A percentile compares a stretch with the other conserved stretches of the same genome.
Conservation (phyloP, 2,888 invertebrate genomes). For the Argyresthia albistria region DNA sequence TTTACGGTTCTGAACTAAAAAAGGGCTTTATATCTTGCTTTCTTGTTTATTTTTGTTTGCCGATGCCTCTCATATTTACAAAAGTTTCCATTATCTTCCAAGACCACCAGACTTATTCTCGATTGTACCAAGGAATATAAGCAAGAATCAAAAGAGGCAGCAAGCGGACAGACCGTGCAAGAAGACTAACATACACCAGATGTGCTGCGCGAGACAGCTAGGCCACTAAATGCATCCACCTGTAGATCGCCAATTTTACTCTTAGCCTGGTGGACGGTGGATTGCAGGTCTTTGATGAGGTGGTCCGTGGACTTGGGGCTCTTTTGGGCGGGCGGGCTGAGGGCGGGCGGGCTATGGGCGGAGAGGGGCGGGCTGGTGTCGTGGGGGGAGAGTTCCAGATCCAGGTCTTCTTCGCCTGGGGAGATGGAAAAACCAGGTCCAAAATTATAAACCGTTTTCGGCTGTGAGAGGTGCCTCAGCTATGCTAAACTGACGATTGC, state of each 20-base stretch:
- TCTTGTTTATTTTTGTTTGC: no score
- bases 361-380: constrained; percentile 15
- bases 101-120: no score
- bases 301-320: constrained; percentile 49
- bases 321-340: no score
- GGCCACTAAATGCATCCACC: constrained; percentile 39
- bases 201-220: constrained; percentile 5
- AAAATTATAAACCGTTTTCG: neutral
- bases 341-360: constrained; percentile 46
- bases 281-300: constrained; percentile 67
- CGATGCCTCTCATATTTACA: no score
- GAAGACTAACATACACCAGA: constrained; percentile 51
- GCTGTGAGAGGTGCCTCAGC: no score
- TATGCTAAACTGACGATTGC: no score
- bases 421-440: neutral
- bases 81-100: no score
- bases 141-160: neutral
- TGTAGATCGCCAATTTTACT: constrained; percentile 76
- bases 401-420: constrained; percentile 59
- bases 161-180: constrained; percentile 53
- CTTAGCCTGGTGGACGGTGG: constrained; percentile 71
- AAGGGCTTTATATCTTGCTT: no score
- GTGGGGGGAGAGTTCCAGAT: constrained; percentile 23
- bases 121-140: no score
- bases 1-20: no score